Conservation (phyloP, 1,140 invertebrate genomes). For the Stegodyphus dumicola region DNA sequence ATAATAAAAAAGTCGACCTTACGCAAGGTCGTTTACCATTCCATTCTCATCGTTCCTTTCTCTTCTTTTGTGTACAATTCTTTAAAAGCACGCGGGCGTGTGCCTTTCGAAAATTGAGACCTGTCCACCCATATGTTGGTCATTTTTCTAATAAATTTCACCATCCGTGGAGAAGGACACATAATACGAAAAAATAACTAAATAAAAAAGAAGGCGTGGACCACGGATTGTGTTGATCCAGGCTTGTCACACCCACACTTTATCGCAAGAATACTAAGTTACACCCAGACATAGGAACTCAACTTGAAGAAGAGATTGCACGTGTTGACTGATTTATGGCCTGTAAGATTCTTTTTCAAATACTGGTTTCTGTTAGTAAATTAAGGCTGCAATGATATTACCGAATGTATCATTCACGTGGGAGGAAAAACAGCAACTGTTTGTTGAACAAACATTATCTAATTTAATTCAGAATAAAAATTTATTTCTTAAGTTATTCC, state of each 20-base stretch:
- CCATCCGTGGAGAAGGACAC: background rate
- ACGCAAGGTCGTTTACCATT: slow-evolving; percentile 1
- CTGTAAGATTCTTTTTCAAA: too few relatives aligned
- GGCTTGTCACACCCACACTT: background rate
- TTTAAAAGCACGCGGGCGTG: background rate
- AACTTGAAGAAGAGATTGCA: background rate
- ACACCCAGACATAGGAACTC: background rate
- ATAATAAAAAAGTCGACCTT: background rate
- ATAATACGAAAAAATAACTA: background rate
- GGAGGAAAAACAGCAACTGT: too few relatives aligned
- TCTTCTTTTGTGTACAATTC: slow-evolving; percentile 9
- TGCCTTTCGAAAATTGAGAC: slow-evolving; percentile 18
- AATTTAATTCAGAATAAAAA: too few relatives aligned
- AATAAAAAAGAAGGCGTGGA: slow-evolving; percentile 6
- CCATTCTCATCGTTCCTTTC: background rate
- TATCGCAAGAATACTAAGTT: background rate
- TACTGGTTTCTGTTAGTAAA: too few relatives aligned
- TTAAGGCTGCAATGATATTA: too few relatives aligned
- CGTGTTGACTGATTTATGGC: background rate
- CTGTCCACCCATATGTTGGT: slow-evolving; percentile 38
- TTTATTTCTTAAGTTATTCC: too few relatives aligned
- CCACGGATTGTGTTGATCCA: background rate
- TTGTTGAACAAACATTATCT: too few relatives aligned
- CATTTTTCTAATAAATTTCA: slow-evolving; percentile 27
- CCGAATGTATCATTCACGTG: too few relatives aligned